A percentile compares a stretch with the other conserved stretches of the same genome.
These are phyloP conservation scores for Drosophila ironensis DNA, from an alignment of 1,140 invertebrate genomes.

Conservation along the genomic window DNA sequence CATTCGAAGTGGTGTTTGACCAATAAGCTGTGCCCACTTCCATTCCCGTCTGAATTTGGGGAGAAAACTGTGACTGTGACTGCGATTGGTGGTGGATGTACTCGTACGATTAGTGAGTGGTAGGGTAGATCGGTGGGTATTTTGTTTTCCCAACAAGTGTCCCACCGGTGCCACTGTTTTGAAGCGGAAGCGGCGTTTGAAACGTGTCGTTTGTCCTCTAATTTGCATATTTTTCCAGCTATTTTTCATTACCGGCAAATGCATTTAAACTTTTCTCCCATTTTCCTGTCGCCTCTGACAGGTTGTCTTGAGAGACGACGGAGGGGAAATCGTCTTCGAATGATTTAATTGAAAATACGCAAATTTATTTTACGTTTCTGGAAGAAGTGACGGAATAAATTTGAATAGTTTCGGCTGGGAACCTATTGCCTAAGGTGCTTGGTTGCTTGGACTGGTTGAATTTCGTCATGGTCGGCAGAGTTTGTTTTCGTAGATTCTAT, in stretches of 20 bases:
- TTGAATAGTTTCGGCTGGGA: conserved; percentile 31
- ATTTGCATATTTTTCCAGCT: conserved; percentile 66
- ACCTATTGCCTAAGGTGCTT: conserved; percentile 3
- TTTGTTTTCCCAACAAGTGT: conserved; percentile 66
- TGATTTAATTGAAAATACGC: conserved; percentile 62
- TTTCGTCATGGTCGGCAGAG: conserved; percentile 26
- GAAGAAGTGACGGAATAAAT: conserved; percentile 38
- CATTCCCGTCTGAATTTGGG: conserved; percentile 56
- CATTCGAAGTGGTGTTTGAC: conserved; percentile 49
- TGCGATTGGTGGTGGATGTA: conserved; percentile 30
- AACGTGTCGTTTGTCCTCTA: conserved; percentile 64
- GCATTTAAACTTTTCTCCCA: conserved; percentile 35
- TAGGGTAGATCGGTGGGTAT: conserved; percentile 14
- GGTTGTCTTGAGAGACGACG: conserved; percentile 36
- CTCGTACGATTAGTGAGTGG: no score
- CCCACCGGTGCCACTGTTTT: conserved; percentile 45
- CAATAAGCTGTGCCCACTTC: conserved; percentile 30
- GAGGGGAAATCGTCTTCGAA: conserved; percentile 34
- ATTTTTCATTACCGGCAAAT: conserved; percentile 41
- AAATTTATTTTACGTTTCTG: conserved; percentile 39
- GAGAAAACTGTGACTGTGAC: conserved; percentile 41
- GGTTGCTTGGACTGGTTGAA: conserved; percentile 3
- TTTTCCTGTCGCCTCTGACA: conserved; percentile 43
- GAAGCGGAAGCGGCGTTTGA: conserved; percentile 63
- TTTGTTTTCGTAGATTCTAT: not conserved